Conservation (phyloP, 2,888 invertebrate genomes). For the Cephus spinipes region DNA sequence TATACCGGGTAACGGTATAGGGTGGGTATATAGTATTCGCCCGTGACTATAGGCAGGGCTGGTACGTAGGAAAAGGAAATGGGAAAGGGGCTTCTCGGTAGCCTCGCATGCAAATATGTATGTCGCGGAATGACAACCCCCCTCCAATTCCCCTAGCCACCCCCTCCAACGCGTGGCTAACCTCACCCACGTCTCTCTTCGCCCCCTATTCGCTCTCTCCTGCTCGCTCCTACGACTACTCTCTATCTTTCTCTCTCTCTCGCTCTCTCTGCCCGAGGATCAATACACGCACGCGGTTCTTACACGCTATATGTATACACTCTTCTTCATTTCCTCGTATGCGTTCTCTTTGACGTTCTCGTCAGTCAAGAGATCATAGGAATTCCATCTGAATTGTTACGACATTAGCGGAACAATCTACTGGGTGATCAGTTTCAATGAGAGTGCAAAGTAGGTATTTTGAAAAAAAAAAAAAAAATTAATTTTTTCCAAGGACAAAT, state of each 20-base stretch:
- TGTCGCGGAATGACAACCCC: slow-evolving; percentile 41
- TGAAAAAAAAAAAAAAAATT: not conserved
- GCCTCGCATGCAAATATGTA: slow-evolving; percentile 44
- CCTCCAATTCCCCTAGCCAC: slow-evolving; percentile 32
- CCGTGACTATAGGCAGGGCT: too few species aligned
- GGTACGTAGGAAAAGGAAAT: slow-evolving; percentile 13
- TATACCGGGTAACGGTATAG: too few species aligned
- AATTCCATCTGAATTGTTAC: too few species aligned
- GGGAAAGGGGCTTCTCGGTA: slow-evolving; percentile 7
- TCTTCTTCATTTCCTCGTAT: too few species aligned
- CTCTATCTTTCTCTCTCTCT: not conserved
- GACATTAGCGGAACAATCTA: too few species aligned
- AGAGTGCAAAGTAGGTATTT: too few species aligned
- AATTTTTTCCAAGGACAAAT: too few species aligned
- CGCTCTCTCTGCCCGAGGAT: slow-evolving; percentile 36
- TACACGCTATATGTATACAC: slow-evolving; percentile 17
- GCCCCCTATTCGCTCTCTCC: slow-evolving; percentile 2
- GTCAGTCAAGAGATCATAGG: too few species aligned
- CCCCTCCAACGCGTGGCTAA: not conserved
- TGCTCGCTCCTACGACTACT: not conserved
- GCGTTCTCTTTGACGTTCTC: too few species aligned
- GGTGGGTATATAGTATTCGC: too few species aligned
- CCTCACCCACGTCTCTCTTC: slow-evolving; percentile 11
- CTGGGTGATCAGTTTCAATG: too few species aligned
- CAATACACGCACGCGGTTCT: slow-evolving; percentile 49